Conservation (phyloP, 2,888 invertebrate genomes). For the Meiosimyza decipiens region DNA sequence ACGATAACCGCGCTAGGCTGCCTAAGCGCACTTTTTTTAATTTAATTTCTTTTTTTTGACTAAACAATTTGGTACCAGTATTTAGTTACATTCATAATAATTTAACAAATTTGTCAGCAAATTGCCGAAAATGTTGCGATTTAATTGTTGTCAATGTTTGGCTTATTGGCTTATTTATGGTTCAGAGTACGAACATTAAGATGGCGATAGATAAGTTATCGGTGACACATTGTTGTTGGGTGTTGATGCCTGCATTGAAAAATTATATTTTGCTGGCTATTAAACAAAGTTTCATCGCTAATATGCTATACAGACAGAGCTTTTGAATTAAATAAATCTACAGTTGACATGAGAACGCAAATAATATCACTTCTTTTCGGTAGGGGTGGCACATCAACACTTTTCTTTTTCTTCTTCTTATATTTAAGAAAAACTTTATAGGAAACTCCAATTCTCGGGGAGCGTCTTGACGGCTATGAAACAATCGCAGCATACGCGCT, state of each 20-base stretch:
- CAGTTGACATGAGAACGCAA: too few species aligned
- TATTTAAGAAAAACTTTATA: too few species aligned
- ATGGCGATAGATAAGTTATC: neutral
- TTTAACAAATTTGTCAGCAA: constrained; percentile 58
- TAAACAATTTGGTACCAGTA: neutral
- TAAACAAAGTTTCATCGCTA: too few species aligned
- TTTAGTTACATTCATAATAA: constrained; percentile 10
- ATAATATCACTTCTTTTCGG: too few species aligned
- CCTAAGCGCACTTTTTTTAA: neutral
- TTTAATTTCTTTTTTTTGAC: too few species aligned
- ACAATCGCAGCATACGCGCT: too few species aligned
- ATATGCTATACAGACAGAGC: too few species aligned
- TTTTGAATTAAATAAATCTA: too few species aligned
- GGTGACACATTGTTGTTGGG: neutral
- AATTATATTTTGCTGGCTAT: neutral
- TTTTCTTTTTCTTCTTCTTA: too few species aligned
- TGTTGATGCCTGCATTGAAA: constrained; percentile 1
- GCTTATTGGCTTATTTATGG: neutral
- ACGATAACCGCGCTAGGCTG: constrained; percentile 13
- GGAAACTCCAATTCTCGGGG: too few species aligned
- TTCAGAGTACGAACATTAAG: neutral
- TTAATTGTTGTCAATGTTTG: constrained; percentile 40
- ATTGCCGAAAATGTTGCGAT: constrained; percentile 53
- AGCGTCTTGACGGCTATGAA: too few species aligned
- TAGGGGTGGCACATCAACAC: too few species aligned